A percentile compares a stretch with the other conserved stretches of the same genome.
These are phyloP conservation scores for Oscheius sp. DNA, from an alignment of 2,888 invertebrate genomes.

Conservation along the genomic window DNA sequence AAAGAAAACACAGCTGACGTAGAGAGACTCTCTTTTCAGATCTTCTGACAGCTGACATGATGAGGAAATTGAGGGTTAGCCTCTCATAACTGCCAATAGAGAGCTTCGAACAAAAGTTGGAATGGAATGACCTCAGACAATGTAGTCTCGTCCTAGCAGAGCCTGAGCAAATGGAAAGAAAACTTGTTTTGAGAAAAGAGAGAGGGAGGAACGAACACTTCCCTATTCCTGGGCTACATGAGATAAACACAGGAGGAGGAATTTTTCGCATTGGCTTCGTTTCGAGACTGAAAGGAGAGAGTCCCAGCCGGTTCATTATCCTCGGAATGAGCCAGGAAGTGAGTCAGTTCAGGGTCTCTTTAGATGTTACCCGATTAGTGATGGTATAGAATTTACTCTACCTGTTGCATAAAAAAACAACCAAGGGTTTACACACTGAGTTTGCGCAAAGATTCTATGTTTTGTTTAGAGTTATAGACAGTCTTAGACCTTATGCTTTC, in stretches of 20 bases:
- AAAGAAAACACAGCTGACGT: slow-evolving; percentile 12
- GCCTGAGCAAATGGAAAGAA: not conserved
- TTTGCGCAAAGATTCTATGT: too few species aligned
- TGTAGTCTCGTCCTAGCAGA: not conserved
- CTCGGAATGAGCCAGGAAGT: slow-evolving; percentile 19
- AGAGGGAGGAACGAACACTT: not conserved
- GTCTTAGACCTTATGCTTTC: too few species aligned
- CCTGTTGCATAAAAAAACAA: too few species aligned
- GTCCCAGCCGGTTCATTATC: slow-evolving; percentile 28
- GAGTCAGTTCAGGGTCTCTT: not conserved
- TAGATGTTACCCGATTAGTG: too few species aligned
- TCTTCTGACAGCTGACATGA: not conserved
- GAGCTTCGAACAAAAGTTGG: not conserved
- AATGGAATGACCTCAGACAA: not conserved
- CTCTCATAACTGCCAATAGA: not conserved
- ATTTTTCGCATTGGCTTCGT: slow-evolving; percentile 15
- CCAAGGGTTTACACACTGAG: too few species aligned
- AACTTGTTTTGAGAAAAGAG: not conserved
- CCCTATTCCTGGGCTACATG: not conserved
- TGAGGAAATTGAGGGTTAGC: not conserved
- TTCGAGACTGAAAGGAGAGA: not conserved
- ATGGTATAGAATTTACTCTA: too few species aligned
- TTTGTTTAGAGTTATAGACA: too few species aligned
- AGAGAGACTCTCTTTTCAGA: too few species aligned
- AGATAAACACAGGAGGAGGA: too few species aligned